A percentile compares a stretch with the other conserved stretches of the same genome.
Conservation (phyloP, 1,140 invertebrate species). For the Stegodyphus dumicola region DNA sequence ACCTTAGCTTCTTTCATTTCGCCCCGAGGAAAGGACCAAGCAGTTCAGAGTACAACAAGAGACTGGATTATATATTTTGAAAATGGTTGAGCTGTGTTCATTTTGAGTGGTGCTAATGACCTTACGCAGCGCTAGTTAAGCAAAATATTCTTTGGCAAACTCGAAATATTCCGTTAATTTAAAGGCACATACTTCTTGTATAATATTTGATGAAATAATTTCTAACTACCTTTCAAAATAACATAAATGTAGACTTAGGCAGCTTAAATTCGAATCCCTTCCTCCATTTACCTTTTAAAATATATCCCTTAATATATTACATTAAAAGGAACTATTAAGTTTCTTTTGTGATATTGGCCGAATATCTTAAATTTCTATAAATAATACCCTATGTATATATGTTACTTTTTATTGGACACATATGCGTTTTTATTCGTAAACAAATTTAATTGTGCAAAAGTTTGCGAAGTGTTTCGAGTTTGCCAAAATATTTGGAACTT, state of each 20-base stretch:
- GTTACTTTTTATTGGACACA: too few species aligned
- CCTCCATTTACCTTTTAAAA: too few species aligned
- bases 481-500: slow-evolving; percentile 29
- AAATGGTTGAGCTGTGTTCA: slow-evolving; percentile 19
- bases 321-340: too few species aligned
- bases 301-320: too few species aligned
- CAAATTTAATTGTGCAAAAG: too few species aligned
- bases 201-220: slow-evolving; percentile 31
- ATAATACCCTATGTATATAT: too few species aligned
- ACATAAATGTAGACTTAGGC: too few species aligned
- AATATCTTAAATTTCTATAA: too few species aligned
- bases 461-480: slow-evolving; percentile 21
- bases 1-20: slow-evolving; percentile 8
- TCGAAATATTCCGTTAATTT: slow-evolving; percentile 7
- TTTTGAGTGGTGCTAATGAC: slow-evolving; percentile 48
- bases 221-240: too few species aligned
- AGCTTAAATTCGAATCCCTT: too few species aligned
- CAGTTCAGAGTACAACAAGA: slow-evolving; percentile 15
- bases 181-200: background rate
- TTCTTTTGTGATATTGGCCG: too few species aligned
- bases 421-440: background rate
- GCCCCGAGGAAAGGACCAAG: slow-evolving; percentile 38
- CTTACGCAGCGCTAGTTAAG: slow-evolving; percentile 21
- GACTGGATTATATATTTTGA: slow-evolving; percentile 11
- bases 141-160: slow-evolving; percentile 20